Conservation (phyloP, 2,888 invertebrate species). For the Priocnemis perturbator region DNA sequence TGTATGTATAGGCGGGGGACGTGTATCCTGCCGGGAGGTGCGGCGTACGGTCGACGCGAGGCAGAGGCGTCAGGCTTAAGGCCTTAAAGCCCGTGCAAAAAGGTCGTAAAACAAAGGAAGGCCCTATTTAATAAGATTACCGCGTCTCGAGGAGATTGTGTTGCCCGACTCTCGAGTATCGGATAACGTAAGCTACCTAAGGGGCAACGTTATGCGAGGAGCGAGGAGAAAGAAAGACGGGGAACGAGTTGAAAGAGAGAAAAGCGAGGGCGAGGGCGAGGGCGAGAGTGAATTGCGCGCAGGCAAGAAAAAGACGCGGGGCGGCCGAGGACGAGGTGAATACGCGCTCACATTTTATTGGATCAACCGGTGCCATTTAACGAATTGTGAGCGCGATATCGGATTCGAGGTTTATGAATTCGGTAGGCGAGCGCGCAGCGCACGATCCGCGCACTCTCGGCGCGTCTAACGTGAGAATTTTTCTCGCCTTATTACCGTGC, state of each 20-base stretch:
- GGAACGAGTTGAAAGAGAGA: conserved; percentile 19
- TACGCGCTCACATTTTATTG: background rate
- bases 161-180: conserved; percentile 64
- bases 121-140: conserved; percentile 68
- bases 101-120: conserved; percentile 66
- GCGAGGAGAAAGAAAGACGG: conserved; percentile 1
- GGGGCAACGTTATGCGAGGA: conserved; percentile 44
- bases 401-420: too few relatives aligned
- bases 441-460: too few relatives aligned
- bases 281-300: background rate
- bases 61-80: conserved; percentile 58
- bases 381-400: too few relatives aligned
- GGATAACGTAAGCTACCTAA: conserved; percentile 61
- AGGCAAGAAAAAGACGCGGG: background rate
- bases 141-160: conserved; percentile 64
- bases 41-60: conserved; percentile 41
- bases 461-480: too few relatives aligned
- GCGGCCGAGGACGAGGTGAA: background rate
- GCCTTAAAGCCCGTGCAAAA: conserved; percentile 62
- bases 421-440: too few relatives aligned
- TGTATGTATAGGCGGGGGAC: conserved; percentile 16
- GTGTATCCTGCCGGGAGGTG: conserved; percentile 38
- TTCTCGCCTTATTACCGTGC: too few relatives aligned
- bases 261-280: conserved; percentile 3
- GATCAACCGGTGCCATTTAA: too few relatives aligned